Conservation (phyloP, 2,797 vertebrate genomes). For the Malacoctenus gilli region DNA sequence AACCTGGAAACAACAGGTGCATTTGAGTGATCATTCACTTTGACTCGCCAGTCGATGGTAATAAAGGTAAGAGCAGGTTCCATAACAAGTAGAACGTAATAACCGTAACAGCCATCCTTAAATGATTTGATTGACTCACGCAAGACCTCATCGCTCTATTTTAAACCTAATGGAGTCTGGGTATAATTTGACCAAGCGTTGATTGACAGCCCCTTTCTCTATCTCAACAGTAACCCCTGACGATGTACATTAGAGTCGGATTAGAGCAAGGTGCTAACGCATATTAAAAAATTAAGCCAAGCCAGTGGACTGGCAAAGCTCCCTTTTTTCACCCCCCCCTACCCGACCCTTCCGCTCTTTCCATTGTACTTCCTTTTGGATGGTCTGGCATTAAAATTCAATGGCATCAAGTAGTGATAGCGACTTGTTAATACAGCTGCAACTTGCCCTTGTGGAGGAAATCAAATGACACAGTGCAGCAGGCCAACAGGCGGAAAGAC, state of each 20-base stretch:
- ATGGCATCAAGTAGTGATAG: slow-evolving; percentile 70
- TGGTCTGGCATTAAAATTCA: slow-evolving; percentile 75
- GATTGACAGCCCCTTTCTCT: slow-evolving; percentile 86
- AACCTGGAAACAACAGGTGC: slow-evolving; percentile 63
- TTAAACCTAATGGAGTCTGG: slow-evolving; percentile 84
- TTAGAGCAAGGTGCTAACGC: slow-evolving; percentile 85
- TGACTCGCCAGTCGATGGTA: slow-evolving; percentile 44
- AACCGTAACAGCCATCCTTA: slow-evolving; percentile 79
- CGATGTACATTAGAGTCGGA: slow-evolving; percentile 85
- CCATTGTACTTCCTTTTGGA: slow-evolving; percentile 50
- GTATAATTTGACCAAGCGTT: slow-evolving; percentile 84
- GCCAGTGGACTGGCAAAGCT: slow-evolving; percentile 78
- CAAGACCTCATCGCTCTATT: slow-evolving; percentile 79
- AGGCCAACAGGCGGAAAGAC: slow-evolving; percentile 61
- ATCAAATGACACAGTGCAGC: slow-evolving; percentile 72
- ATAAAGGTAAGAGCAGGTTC: slow-evolving; percentile 77
- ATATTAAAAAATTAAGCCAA: slow-evolving; percentile 87
- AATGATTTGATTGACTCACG: slow-evolving; percentile 84
- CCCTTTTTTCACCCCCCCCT: slow-evolving; percentile 4
- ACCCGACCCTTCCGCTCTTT: slow-evolving; percentile 1
- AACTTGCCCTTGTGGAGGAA: slow-evolving; percentile 76
- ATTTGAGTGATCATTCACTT: slow-evolving; percentile 39
- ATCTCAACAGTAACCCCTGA: slow-evolving; percentile 86
- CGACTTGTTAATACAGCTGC: slow-evolving; percentile 72
- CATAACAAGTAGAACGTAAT: slow-evolving; percentile 77